Evolutionary conservation across 2,797 vertebrate species (phyloP).

Genomic region (Chaunax sp.): DNA sequence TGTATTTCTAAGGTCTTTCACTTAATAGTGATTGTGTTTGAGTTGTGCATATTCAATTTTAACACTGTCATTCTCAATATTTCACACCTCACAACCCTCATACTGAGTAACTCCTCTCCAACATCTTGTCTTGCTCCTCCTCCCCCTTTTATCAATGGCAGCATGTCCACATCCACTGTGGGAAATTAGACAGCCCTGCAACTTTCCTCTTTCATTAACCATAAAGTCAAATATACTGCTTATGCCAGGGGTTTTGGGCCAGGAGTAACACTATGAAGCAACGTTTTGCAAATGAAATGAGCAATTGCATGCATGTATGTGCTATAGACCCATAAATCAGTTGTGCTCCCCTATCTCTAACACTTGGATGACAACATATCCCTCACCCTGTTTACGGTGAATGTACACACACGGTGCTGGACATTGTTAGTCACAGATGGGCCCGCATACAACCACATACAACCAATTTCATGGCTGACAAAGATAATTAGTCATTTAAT

Average conservation of each 20-base stretch:
- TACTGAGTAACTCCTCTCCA: conserved; percentile 12
- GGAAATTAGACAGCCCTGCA: conserved; percentile 13
- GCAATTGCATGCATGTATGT: background rate
- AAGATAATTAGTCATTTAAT: no score
- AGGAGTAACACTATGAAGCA: no score
- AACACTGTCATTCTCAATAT: conserved; percentile 64
- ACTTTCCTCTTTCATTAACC: no score
- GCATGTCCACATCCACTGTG: conserved; percentile 1
- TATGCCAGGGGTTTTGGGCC: no score
- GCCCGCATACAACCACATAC: no score
- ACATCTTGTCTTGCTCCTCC: conserved; percentile 25
- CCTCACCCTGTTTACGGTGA: no score
- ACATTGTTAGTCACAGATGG: no score
- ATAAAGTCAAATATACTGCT: no score
- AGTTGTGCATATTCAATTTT: conserved; percentile 66
- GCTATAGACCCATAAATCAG: background rate
- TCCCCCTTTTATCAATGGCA: conserved; percentile 32
- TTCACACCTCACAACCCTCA: conserved; percentile 35
- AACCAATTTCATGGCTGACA: no score
- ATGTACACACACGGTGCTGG: no score
- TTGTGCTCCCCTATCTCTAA: no score
- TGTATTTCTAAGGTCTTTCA: conserved; percentile 39
- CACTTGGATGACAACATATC: no score
- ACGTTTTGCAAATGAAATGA: background rate
- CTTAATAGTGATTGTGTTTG: conserved; percentile 60